Conservation (phyloP, 2,888 invertebrate genomes). For the Nasonovia ribisnigri region DNA sequence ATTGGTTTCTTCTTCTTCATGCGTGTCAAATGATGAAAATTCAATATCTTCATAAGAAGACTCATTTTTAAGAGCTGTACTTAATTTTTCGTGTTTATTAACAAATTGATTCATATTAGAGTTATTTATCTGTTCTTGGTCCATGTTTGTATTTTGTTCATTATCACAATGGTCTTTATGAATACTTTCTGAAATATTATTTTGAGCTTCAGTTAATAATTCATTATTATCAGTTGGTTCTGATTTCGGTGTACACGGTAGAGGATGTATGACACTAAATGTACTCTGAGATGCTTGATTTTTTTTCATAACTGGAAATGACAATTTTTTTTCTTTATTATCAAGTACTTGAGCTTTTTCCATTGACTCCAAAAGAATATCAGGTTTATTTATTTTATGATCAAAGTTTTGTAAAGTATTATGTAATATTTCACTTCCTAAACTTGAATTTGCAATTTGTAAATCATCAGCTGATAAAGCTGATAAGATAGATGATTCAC, state of each 20-base stretch:
- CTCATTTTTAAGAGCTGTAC: constrained; percentile 1
- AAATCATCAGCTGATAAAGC: constrained; percentile 25
- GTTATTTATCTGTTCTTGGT: not conserved
- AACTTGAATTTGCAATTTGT: constrained; percentile 7
- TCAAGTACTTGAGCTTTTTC: constrained; percentile 55
- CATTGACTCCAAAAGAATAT: constrained; percentile 38
- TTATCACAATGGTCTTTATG: constrained; percentile 22
- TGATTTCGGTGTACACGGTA: constrained; percentile 22
- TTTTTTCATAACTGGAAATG: constrained; percentile 68
- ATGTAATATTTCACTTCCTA: constrained; percentile 47
- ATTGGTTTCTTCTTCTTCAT: not conserved
- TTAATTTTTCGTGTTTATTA: constrained; percentile 25
- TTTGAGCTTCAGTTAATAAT: constrained; percentile 32
- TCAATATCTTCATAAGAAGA: constrained; percentile 7
- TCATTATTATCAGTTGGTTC: constrained; percentile 22
- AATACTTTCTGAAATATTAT: constrained; percentile 25
- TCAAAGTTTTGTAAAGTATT: constrained; percentile 47
- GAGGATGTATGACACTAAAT: constrained; percentile 55
- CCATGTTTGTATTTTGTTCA: not conserved
- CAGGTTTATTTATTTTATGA: constrained; percentile 40
- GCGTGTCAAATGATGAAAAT: constrained; percentile 28
- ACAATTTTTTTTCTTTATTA: constrained; percentile 45
- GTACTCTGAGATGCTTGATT: constrained; percentile 66
- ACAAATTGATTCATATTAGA: constrained; percentile 17
- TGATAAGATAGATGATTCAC: constrained; percentile 46